Conservation (phyloP, 35 echinoderm and acorn worm species). For the Holothuria glaberrima region DNA sequence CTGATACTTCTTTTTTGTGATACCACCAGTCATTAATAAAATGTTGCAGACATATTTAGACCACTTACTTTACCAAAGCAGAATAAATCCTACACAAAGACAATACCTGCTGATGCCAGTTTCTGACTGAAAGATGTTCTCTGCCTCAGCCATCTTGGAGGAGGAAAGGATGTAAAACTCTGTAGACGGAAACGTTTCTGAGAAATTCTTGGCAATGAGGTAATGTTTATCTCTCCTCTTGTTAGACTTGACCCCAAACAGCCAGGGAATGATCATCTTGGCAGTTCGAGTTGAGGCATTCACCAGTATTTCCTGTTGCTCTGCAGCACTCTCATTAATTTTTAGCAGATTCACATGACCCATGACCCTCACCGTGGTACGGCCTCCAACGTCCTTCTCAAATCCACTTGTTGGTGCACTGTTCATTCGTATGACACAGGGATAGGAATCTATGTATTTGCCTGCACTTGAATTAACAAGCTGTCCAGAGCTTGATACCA, state of each 20-base stretch:
- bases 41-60: too few species aligned
- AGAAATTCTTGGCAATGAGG: conserved; percentile 96
- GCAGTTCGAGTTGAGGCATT: conserved; percentile 71
- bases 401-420: conserved; percentile 84
- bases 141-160: conserved; percentile 83
- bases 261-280: conserved; percentile 90
- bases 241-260: conserved; percentile 80
- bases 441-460: conserved; percentile 73
- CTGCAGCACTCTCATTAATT: conserved; percentile 74
- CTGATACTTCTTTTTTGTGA: too few species aligned
- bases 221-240: conserved; percentile 92
- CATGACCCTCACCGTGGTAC: conserved; percentile 88
- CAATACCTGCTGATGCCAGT: conserved; percentile 87
- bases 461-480: conserved; percentile 85
- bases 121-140: conserved; percentile 82
- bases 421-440: conserved; percentile 97
- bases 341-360: conserved; percentile 94
- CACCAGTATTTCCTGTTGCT: conserved; percentile 86
- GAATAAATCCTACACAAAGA: not conserved
- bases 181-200: conserved; percentile 75
- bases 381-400: conserved; percentile 81
- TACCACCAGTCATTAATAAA: too few species aligned
- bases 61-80: too few species aligned
- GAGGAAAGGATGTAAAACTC: conserved; percentile 89
- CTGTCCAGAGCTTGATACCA: conserved; percentile 92